These are phyloP conservation scores for Pipistrellus kuhlii DNA, from an alignment of 2,797 vertebrate genomes.

Conservation along the genomic window DNA sequence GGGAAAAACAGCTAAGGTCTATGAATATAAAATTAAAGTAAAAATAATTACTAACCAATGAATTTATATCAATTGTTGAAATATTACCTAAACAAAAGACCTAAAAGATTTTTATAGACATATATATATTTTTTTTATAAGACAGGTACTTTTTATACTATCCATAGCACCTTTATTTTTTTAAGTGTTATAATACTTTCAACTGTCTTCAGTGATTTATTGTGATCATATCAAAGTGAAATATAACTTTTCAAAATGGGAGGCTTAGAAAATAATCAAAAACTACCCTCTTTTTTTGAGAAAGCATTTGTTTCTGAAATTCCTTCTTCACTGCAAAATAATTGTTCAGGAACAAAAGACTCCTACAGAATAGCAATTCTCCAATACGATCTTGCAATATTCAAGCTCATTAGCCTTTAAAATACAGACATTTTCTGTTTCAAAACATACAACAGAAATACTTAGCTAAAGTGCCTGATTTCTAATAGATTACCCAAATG, in stretches of 20 bases:
- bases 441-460: background rate
- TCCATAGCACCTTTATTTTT: background rate
- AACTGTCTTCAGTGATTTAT: slow-evolving; percentile 68
- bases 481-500: background rate
- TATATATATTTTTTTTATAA: background rate
- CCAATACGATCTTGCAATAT: background rate
- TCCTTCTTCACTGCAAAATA: slow-evolving; percentile 11
- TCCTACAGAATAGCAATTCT: slow-evolving; percentile 34
- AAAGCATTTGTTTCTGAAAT: slow-evolving; percentile 54
- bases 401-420: background rate
- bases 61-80: background rate
- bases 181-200: slow-evolving; percentile 50
- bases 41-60: background rate
- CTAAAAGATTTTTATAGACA: background rate
- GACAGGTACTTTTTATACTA: background rate
- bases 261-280: slow-evolving; percentile 73
- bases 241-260: slow-evolving; percentile 64
- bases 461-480: background rate
- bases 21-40: background rate
- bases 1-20: background rate
- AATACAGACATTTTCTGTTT: background rate
- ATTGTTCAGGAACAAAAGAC: background rate
- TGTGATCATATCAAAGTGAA: slow-evolving; percentile 55
- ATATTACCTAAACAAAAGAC: background rate
- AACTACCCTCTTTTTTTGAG: slow-evolving; percentile 31